These are phyloP conservation scores for Sebastes elongatus DNA, from an alignment of 2,797 vertebrate species.

Conservation along the genomic window DNA sequence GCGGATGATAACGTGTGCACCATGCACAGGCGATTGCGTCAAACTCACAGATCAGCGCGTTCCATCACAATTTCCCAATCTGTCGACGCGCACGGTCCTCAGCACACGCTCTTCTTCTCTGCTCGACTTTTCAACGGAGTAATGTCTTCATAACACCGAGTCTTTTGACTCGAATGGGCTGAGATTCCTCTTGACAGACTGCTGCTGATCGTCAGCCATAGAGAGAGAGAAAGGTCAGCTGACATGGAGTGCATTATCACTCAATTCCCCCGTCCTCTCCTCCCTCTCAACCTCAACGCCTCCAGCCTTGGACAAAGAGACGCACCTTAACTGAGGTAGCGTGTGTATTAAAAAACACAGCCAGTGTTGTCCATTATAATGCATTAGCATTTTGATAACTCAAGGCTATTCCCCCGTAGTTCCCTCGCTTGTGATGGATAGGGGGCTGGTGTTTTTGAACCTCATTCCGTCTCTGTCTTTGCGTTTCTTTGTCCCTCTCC, in stretches of 20 bases:
- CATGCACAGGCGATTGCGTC: not conserved
- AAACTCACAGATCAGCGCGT: slow-evolving; percentile 14
- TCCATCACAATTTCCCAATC: slow-evolving; percentile 15
- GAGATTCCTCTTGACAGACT: slow-evolving; percentile 42
- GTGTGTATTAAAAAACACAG: not conserved
- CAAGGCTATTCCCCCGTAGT: not conserved
- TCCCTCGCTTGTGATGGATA: not conserved
- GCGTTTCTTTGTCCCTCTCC: not conserved
- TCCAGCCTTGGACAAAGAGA: not conserved
- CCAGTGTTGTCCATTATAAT: not conserved
- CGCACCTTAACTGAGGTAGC: not conserved
- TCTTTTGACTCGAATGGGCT: not conserved
- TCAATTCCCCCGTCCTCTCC: slow-evolving; percentile 17
- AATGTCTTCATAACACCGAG: slow-evolving; percentile 5
- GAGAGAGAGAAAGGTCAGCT: slow-evolving; percentile 57
- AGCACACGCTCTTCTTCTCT: not conserved
- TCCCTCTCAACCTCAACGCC: not conserved
- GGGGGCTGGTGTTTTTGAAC: slow-evolving; percentile 6
- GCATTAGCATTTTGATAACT: slow-evolving; percentile 52
- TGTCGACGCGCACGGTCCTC: not conserved
- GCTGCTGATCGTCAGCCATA: slow-evolving; percentile 20
- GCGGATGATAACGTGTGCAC: slow-evolving; percentile 27
- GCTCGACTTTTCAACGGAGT: not conserved
- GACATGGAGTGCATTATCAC: slow-evolving; percentile 22
- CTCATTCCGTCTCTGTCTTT: slow-evolving; percentile 39